Evolutionary conservation across 2,888 invertebrate genomes (phyloP).

Genomic region (Leucophenga montana): DNA sequence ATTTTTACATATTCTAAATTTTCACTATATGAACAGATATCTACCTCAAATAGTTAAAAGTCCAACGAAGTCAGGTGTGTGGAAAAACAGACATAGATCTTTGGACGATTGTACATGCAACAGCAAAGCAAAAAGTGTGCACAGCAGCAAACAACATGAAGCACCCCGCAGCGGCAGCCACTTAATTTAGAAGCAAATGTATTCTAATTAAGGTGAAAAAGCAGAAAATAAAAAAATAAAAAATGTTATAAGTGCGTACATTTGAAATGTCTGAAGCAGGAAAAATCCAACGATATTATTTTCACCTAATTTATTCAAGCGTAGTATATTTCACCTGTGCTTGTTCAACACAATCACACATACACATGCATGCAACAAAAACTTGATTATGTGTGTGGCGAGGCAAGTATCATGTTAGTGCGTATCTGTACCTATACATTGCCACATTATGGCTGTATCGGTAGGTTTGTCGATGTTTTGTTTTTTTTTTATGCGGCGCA

Average conservation of each 20-base stretch:
- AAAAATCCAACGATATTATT: neutral
- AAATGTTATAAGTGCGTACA: neutral
- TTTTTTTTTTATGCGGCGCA: no score
- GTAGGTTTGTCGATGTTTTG: no score
- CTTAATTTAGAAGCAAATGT: conserved; percentile 16
- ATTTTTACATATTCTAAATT: no score
- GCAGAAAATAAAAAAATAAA: neutral
- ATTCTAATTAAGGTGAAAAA: conserved; percentile 21
- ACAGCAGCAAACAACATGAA: conserved; percentile 4
- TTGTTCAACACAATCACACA: no score
- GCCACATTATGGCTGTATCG: no score
- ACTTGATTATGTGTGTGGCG: no score
- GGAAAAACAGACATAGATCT: no score
- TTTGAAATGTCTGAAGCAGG: neutral
- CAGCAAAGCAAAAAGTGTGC: neutral
- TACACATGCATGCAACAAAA: no score
- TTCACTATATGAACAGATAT: no score
- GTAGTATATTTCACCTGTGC: conserved; percentile 33
- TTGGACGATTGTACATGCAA: neutral
- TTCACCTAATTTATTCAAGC: conserved; percentile 23
- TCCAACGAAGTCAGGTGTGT: conserved; percentile 8
- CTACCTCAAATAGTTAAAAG: no score
- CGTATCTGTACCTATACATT: no score
- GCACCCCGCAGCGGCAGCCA: conserved; percentile 17
- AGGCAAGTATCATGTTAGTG: no score